Evolutionary conservation across 2,797 vertebrate genomes (phyloP), one percentile per base, ranked within the genome.

Genomic region (Phoeniculus purpureus): DNA sequence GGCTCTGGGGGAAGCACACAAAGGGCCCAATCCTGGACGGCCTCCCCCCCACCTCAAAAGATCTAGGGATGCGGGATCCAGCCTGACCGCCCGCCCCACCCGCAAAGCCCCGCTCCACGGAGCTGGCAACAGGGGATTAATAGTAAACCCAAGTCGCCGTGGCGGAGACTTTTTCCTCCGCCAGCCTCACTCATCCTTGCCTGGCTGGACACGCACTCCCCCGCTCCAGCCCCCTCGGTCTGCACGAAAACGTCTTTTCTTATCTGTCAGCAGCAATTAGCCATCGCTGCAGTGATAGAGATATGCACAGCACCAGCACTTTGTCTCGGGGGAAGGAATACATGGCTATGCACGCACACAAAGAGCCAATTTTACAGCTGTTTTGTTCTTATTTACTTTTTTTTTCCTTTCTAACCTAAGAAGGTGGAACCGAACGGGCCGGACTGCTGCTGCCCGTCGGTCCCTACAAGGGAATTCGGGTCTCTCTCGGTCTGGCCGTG

Each of bases 191-290:
- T 27, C 2, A 19, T 19, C n/a, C 64, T 4, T 67, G 37, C 18
- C 52, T 20, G 87, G 37, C 60, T 25, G n/a, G 12, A 32, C 68
- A 79, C 29, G 31, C 60, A 11, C 52, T 52, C 48, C 71, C n/a
- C 34, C 29, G 43, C 52, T 40, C 21, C 62, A 70, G 71, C 37
- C 78, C 34, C 32, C 52, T 62, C 55, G 22, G 56, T 68, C 29
- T 8, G 4, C 48, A 68, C 29, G 81, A 87, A 82, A 92, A 87
- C 31, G 21, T 50, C 58, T 85, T 85, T 82, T 87, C 65, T 85
- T 40, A 29, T 89, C 84, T 76, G 81, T 60, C 91, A 84, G 74
- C 78, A 86, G 71, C 11, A 31, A 89, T 90, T 77, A 94, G 72
- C 66, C 12, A 81, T 54, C 87, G 72, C 23, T 25, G 56, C 34